Evolutionary conservation across 2,888 invertebrate species (phyloP), one percentile per base, ranked within the genome.

Genomic region (Ichneumon xanthorius): DNA sequence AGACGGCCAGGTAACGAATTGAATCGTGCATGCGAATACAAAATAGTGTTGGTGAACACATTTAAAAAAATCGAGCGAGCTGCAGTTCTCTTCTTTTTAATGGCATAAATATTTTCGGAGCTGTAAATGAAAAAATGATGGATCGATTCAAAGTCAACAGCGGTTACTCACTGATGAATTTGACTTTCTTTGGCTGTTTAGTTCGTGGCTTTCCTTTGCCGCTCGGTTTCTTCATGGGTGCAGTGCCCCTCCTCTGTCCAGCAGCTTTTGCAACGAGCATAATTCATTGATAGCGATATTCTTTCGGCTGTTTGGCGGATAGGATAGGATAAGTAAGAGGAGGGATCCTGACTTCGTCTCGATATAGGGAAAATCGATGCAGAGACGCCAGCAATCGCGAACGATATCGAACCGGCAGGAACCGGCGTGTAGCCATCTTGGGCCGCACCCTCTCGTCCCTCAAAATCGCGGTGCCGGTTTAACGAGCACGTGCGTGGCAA

Each of bases 111-210:
- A 30, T 37, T 9, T 40, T 26, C 19, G 33, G n/a, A 73, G 7
- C 19, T 70, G 22, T 4, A 4, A 55, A 61, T 19, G 30, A n/a
- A 71, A 33, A 40, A 61, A 22, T 30, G 37, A 63, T 55, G 16
- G 53, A 80, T 40, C 58, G 48, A 63, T 70, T 26, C 50, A 16
- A 70, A 19, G 5, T 55, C 7, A 22, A 30, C 16, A 4, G 58
- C 16, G n/a, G 65, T 88, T 95, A 97, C 97, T 98, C 96, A 98
- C 98, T 97, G 95, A 97, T 97, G 94, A 98, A 97, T 95, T 97
- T 97, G 87, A 97, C 97, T 95, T 97, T 97, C 96, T 97, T 98
- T 88, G 97, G 97, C 94, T 98, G 97, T 95, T 97, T 97, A 91
- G 97, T 97, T 93, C 97, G 95, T 88, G 96, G 96, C 94, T 97